phyloP scores from a whole-genome alignment of 2,888 invertebrate species.

The Entomobrya multifasciata region DNA sequence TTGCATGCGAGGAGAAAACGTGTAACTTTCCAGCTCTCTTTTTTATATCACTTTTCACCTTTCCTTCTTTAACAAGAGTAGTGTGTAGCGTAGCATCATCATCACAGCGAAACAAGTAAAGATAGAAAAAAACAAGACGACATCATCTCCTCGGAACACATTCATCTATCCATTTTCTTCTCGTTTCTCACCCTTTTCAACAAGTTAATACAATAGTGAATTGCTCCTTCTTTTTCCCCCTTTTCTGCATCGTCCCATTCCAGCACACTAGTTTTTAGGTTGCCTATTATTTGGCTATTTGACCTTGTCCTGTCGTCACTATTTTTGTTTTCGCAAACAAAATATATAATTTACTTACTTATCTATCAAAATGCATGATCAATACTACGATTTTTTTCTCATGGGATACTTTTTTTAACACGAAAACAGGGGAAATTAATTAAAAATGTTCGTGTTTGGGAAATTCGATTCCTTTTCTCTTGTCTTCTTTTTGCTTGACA shows the following conservation, averaged over 20 bases:
- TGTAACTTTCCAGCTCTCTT: slow-evolving; percentile 21
- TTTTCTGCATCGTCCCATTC: neutral
- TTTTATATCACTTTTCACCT: slow-evolving; percentile 17
- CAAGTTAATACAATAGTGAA: too few relatives aligned
- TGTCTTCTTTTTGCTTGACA: neutral
- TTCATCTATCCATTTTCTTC: neutral
- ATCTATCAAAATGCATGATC: too few relatives aligned
- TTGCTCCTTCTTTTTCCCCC: neutral
- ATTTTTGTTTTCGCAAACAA: too few relatives aligned
- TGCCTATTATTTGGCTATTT: neutral
- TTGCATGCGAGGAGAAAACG: neutral
- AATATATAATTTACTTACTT: too few relatives aligned
- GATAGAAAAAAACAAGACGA: neutral
- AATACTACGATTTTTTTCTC: too few relatives aligned
- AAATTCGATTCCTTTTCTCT: neutral
- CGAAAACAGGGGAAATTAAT: slow-evolving; percentile 8
- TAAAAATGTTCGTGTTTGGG: slow-evolving; percentile 48
- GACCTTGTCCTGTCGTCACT: slow-evolving; percentile 42
- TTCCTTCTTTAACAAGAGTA: too few relatives aligned
- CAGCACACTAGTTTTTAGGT: neutral
- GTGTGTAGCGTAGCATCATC: too few relatives aligned
- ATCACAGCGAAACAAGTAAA: neutral
- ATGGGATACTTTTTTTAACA: too few relatives aligned
- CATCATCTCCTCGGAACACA: too few relatives aligned
- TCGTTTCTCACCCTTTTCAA: slow-evolving; percentile 56